Conservation (phyloP, 2,888 invertebrate genomes). For the Ophioninae sp. region DNA sequence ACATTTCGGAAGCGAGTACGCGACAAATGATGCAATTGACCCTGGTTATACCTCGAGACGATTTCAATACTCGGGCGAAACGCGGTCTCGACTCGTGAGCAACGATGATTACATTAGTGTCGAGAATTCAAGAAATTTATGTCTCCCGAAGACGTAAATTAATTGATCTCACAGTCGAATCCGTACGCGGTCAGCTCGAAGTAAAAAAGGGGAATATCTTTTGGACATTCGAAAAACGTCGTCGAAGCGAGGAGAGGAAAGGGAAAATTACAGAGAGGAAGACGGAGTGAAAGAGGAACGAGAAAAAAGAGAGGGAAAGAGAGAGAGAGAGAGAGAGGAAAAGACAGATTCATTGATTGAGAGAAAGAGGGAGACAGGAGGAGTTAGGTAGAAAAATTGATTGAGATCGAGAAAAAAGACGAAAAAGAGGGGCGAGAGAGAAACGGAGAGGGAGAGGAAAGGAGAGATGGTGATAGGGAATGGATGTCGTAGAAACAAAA, state of each 20-base stretch:
- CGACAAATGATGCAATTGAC: constrained; percentile 14
- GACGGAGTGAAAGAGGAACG: too few relatives aligned
- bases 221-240: constrained; percentile 28
- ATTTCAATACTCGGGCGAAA: constrained; percentile 21
- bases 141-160: constrained; percentile 40
- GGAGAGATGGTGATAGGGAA: neutral
- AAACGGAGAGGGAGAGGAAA: constrained; percentile 28
- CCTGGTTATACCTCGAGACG: constrained; percentile 11
- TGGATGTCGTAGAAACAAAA: constrained; percentile 49
- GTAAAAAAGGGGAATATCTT: constrained; percentile 33
- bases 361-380: too few relatives aligned
- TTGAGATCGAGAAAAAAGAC: constrained; percentile 9
- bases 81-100: neutral
- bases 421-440: neutral
- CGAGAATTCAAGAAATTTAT: constrained; percentile 42
- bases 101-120: constrained; percentile 38
- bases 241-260: constrained; percentile 2
- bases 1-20: neutral
- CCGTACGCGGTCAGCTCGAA: constrained; percentile 24
- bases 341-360: too few relatives aligned
- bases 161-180: constrained; percentile 34
- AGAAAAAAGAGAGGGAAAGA: too few relatives aligned
- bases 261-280: too few relatives aligned
- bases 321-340: too few relatives aligned
- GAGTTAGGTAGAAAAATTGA: too few relatives aligned